These are phyloP conservation scores for Drosophila yooni DNA, from an alignment of 2,888 invertebrate species.

Conservation along the genomic window DNA sequence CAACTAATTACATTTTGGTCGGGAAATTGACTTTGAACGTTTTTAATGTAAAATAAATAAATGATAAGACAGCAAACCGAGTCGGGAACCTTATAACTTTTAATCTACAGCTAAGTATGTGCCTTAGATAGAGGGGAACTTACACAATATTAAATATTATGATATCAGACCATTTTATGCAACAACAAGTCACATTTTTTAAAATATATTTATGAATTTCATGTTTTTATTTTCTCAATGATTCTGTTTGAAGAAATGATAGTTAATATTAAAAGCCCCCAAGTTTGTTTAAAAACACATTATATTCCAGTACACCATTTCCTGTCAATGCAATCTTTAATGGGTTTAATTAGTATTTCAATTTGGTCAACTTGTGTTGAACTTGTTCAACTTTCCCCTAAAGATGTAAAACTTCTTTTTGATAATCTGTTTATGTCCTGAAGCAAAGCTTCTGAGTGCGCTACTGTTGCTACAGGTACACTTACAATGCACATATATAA, in stretches of 20 bases:
- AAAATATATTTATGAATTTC: background rate
- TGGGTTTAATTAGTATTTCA: background rate
- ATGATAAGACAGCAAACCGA: background rate
- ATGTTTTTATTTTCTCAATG: background rate
- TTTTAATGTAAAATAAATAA: background rate
- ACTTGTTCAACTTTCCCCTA: constrained; percentile 21
- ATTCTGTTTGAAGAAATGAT: background rate
- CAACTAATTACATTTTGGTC: background rate
- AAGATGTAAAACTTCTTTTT: constrained; percentile 6
- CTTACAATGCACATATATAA: constrained; percentile 12
- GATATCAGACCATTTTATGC: background rate
- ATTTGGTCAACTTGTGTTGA: background rate
- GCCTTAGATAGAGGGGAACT: constrained; percentile 6
- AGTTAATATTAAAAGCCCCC: background rate
- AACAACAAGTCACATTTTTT: background rate
- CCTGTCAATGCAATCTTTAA: background rate
- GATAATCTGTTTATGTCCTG: constrained; percentile 8
- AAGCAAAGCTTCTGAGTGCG: constrained; percentile 18
- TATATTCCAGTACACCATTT: background rate
- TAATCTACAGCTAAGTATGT: background rate
- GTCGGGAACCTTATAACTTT: background rate
- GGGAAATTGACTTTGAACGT: background rate
- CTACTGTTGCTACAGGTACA: constrained; percentile 34
- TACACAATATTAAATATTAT: background rate
- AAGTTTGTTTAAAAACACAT: background rate